Evolutionary conservation across 2,113 vertebrate species (phyloP).

Genomic region (Erpornis zantholeuca): DNA sequence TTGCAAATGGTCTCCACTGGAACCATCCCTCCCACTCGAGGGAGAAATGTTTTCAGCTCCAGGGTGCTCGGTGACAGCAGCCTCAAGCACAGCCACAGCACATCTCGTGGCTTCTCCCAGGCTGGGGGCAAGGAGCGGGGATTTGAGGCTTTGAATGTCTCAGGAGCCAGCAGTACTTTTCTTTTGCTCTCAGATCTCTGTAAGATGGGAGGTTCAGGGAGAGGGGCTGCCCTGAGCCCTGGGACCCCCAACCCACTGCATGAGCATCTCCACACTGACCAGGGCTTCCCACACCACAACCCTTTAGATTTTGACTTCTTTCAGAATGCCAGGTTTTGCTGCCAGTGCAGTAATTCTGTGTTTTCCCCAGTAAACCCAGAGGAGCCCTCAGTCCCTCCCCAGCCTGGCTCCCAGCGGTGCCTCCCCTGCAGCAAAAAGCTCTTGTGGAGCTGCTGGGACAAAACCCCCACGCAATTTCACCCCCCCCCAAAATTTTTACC

Average conservation of each 20-base stretch:
- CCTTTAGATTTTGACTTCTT: neutral
- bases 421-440: neutral
- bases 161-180: neutral
- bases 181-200: neutral
- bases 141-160: neutral
- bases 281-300: neutral
- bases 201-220: neutral
- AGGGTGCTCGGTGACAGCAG: neutral
- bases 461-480: neutral
- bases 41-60: neutral
- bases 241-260: neutral
- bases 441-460: neutral
- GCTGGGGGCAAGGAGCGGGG: neutral
- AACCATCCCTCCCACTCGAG: neutral
- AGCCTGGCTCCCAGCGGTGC: accelerated
- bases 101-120: neutral
- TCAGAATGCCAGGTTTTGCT: neutral
- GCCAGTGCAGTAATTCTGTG: neutral
- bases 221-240: neutral
- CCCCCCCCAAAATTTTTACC: neutral
- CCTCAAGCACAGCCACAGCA: neutral
- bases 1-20: slow-evolving; percentile 16
- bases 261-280: accelerated
- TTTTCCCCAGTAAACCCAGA: neutral
- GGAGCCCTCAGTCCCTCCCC: neutral